These are phyloP conservation scores for Acanthosoma haemorrhoidale DNA, from an alignment of 2,888 invertebrate genomes.

Conservation along the genomic window DNA sequence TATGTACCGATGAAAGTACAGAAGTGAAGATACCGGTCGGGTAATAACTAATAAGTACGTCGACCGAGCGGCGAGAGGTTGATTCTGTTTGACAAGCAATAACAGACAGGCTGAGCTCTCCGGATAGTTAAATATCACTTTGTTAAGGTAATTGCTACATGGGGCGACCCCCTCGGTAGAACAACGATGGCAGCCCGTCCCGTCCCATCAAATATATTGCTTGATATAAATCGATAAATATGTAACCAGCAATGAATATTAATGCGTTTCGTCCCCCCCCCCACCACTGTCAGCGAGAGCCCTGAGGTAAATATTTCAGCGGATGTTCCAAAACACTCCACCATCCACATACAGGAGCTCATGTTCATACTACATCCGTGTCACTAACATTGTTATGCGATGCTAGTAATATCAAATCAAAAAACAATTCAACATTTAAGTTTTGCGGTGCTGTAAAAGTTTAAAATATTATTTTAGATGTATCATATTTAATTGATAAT, in stretches of 20 bases:
- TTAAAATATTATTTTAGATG: too few relatives aligned
- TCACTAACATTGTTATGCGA: too few relatives aligned
- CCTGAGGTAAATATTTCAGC: background rate
- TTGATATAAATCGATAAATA: conserved; percentile 10
- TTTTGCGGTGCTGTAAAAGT: too few relatives aligned
- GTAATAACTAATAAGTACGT: background rate
- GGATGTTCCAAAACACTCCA: too few relatives aligned
- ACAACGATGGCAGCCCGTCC: background rate
- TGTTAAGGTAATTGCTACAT: conserved; percentile 12
- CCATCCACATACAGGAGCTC: too few relatives aligned
- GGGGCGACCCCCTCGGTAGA: background rate
- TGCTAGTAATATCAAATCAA: too few relatives aligned
- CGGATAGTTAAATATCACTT: conserved; percentile 10
- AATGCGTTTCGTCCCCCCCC: background rate
- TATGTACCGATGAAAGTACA: too few relatives aligned
- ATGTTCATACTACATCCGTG: too few relatives aligned
- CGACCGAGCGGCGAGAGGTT: background rate
- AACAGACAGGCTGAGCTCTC: background rate
- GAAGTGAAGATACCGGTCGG: background rate
- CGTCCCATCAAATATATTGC: background rate
- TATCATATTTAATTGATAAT: too few relatives aligned
- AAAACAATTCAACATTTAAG: too few relatives aligned
- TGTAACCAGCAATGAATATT: conserved; percentile 11
- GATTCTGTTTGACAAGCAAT: conserved; percentile 13
- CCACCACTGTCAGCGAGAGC: background rate